Evolutionary conservation across 2,797 vertebrate genomes (phyloP), one percentile per base, ranked within the genome.

Genomic region (Rhinella marina): DNA sequence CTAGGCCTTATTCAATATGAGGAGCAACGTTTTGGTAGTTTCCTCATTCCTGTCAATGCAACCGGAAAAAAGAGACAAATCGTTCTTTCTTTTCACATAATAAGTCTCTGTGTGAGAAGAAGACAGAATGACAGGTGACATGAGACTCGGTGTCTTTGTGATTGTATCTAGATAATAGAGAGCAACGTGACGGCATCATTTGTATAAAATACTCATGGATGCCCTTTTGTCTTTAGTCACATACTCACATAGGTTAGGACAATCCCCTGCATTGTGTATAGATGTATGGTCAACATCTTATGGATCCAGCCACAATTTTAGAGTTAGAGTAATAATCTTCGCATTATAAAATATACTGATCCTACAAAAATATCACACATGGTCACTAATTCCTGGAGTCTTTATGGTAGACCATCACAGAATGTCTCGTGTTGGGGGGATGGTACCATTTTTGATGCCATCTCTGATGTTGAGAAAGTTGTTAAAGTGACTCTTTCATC

Each of bases 41-140:
- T 75, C 66, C 68, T 75, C 70, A 75, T 84, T 84, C 68, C 54
- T 59, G 70, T 75, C 82, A 61, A 75, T 84, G 82, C 66, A 50
- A 75, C 82, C 56, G 27, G 62, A 82, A 82, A 84, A 84, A 84
- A 84, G 54, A 84, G 68, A 75, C 82, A 84, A 32, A 68, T 82
- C 62, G 12, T 27, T 68, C 81, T 82, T 82, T 57, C 52, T 84
- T 84, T 84, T 41, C 52, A 84, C 82, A 84, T 84, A 68, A 82
- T 82, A 84, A 23, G 82, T 84, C 82, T 73, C 41, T 84, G 52
- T 70, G 66, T 73, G 25, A 14, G 68, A 56, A 48, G 32, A 64
- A 50, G 66, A 73, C 52, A 61, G 82, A 56, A 66, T 64, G 41
- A 50, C 48, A 68, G 81, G 81, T 82, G 81, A 82, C 62, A 52